Conservation (phyloP, 2,113 vertebrate genomes). For the Alaudala cheleensis region DNA sequence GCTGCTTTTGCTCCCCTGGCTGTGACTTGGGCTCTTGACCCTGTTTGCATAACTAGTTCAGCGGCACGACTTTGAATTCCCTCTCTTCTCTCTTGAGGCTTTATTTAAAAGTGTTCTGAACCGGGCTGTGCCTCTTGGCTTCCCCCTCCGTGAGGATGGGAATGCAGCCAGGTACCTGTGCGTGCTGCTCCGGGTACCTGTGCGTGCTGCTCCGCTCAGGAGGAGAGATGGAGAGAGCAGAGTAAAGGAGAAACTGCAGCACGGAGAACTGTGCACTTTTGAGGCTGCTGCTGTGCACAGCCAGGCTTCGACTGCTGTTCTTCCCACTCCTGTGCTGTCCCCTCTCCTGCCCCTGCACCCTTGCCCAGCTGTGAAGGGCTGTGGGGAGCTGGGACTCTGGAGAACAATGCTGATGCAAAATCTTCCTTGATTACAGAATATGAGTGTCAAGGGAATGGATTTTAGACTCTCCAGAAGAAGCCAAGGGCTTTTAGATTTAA, state of each 20-base stretch:
- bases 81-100: not conserved
- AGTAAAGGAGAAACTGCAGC: not conserved
- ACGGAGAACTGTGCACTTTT: not conserved
- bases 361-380: not conserved
- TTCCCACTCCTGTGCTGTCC: not conserved
- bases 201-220: accelerated
- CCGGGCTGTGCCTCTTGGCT: not conserved
- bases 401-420: not conserved
- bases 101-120: not conserved
- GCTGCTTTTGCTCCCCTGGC: not conserved
- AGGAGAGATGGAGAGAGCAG: not conserved
- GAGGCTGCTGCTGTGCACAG: not conserved
- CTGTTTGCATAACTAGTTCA: conserved; percentile 6
- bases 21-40: not conserved
- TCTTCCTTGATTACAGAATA: not conserved
- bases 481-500: conserved; percentile 25
- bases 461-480: conserved; percentile 30
- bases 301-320: accelerated
- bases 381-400: not conserved
- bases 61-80: not conserved
- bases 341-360: not conserved
- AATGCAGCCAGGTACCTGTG: not conserved
- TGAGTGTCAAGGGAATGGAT: not conserved
- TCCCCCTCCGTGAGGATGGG: not conserved
- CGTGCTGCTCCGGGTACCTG: not conserved